phyloP scores from a whole-genome alignment of 2,113 vertebrate species.

The Phocoena sinus region DNA sequence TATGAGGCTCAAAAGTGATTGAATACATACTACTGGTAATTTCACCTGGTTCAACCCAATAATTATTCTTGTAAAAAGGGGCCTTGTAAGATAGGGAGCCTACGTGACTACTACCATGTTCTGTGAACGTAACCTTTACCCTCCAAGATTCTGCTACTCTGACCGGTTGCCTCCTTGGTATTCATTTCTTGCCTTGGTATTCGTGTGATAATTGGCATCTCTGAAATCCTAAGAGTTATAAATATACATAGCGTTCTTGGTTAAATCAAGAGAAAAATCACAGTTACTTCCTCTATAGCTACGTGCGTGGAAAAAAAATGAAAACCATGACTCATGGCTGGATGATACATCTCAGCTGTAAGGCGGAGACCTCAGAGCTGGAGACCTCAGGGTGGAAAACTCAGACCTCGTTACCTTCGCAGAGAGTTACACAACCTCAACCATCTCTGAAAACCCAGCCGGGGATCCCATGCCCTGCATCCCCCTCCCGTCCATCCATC shows the following conservation, averaged over 20 bases:
- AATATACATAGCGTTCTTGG: background rate
- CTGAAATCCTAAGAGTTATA: background rate
- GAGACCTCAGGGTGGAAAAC: background rate
- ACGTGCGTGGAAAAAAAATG: background rate
- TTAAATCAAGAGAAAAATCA: background rate
- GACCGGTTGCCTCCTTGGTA: background rate
- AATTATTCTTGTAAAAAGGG: background rate
- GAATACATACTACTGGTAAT: background rate
- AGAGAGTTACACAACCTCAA: accelerated
- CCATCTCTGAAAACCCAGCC: background rate
- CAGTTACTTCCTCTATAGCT: background rate
- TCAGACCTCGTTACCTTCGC: background rate
- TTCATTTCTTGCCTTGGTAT: background rate
- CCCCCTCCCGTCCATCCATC: accelerated
- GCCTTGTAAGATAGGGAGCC: background rate
- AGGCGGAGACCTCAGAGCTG: background rate
- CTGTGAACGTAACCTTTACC: background rate
- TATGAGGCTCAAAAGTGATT: background rate
- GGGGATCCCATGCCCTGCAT: accelerated
- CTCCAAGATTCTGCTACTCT: background rate
- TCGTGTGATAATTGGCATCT: background rate
- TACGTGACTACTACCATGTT: background rate
- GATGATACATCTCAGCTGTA: background rate
- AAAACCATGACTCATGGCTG: background rate
- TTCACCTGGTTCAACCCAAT: background rate